phyloP scores from a whole-genome alignment of 2,888 invertebrate species.

The Stenodera caucasica region DNA sequence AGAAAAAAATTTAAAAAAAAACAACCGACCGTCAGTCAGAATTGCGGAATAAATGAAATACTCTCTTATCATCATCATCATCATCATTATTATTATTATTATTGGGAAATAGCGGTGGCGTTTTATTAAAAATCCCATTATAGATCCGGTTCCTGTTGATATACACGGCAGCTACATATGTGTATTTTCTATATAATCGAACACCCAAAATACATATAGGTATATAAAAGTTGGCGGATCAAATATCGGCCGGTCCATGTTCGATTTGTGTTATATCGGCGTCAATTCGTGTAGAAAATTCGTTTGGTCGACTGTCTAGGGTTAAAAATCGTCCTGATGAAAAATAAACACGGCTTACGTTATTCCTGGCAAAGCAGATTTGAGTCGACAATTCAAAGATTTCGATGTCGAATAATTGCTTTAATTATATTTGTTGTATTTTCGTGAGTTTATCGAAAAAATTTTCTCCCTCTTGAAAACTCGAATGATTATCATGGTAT shows the following conservation, averaged over 20 bases:
- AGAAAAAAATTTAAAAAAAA: neutral
- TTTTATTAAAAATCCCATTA: slow-evolving; percentile 26
- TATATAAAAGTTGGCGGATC: slow-evolving; percentile 52
- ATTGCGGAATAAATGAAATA: neutral
- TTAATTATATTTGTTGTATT: no score
- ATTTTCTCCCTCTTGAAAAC: no score
- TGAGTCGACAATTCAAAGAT: no score
- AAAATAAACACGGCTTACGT: slow-evolving; percentile 55
- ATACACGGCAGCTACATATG: slow-evolving; percentile 39
- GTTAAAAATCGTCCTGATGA: slow-evolving; percentile 55
- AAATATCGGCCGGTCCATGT: slow-evolving; percentile 41
- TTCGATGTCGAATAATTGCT: slow-evolving; percentile 47
- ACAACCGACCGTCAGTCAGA: neutral
- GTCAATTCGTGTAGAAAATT: slow-evolving; percentile 20
- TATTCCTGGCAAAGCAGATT: slow-evolving; percentile 47
- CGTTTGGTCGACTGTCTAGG: slow-evolving; percentile 43
- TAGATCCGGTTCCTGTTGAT: slow-evolving; percentile 34
- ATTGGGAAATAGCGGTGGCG: neutral
- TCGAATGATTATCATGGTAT: slow-evolving; percentile 1
- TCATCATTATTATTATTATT: no score
- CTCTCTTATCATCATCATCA: no score
- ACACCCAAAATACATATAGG: slow-evolving; percentile 49
- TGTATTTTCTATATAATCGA: slow-evolving; percentile 54
- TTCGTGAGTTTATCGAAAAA: no score
- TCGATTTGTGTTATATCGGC: slow-evolving; percentile 14